phyloP scores from a whole-genome alignment of 64 coral and sea anemone species.

The Pachyseris speciosa region DNA sequence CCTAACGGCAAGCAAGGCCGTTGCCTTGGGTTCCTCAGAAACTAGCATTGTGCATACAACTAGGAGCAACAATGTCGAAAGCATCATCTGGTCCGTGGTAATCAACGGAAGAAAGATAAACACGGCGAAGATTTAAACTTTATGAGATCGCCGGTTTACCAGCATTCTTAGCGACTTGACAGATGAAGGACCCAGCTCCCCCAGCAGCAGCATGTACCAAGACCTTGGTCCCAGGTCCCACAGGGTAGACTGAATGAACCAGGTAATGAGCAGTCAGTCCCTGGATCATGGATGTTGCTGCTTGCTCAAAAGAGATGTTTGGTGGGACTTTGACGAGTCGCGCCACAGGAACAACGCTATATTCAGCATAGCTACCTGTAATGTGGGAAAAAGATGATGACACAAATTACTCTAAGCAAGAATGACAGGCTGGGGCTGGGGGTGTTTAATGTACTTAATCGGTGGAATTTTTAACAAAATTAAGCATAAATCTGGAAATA shows the following conservation, averaged over 20 bases:
- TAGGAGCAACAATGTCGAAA: too few relatives aligned
- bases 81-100: too few relatives aligned
- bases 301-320: slow-evolving; percentile 55
- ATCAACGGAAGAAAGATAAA: too few relatives aligned
- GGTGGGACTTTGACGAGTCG: slow-evolving; percentile 43
- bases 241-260: slow-evolving; percentile 20
- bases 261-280: slow-evolving; percentile 76
- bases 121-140: too few relatives aligned
- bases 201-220: slow-evolving; percentile 77
- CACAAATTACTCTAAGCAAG: too few relatives aligned
- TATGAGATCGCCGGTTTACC: not conserved
- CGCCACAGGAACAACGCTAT: slow-evolving; percentile 48
- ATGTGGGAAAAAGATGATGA: not conserved
- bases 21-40: too few relatives aligned
- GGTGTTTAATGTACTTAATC: too few relatives aligned
- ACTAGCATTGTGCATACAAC: too few relatives aligned
- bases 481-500: too few relatives aligned
- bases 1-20: too few relatives aligned
- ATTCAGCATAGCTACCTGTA: slow-evolving; percentile 69
- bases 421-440: too few relatives aligned
- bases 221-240: slow-evolving; percentile 51
- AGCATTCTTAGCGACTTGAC: slow-evolving; percentile 75
- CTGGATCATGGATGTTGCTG: slow-evolving; percentile 67
- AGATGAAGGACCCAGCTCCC: slow-evolving; percentile 51
- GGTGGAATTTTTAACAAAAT: too few relatives aligned